Conservation (phyloP, 1,140 invertebrate species). For the Sycophila sp. region DNA sequence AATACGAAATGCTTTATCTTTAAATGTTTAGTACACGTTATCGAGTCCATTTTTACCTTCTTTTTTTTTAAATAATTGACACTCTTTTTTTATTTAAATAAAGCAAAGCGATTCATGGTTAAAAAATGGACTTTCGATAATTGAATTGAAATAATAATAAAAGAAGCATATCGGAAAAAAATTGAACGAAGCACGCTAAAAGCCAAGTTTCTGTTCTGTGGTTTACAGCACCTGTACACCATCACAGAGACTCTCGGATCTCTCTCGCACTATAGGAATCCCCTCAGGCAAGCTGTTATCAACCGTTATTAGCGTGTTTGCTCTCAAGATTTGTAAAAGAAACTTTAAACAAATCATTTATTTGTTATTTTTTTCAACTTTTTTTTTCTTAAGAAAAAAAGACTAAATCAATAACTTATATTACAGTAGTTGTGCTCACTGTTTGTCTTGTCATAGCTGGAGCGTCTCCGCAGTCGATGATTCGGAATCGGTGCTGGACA, state of each 20-base stretch:
- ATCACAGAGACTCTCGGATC: conserved; percentile 35
- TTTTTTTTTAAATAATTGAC: not conserved
- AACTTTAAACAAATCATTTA: not conserved
- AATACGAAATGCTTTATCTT: no score
- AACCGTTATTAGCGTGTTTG: conserved; percentile 63
- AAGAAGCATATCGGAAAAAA: not conserved
- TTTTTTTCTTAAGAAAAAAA: not conserved
- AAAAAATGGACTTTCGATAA: not conserved
- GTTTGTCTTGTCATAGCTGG: conserved; percentile 51
- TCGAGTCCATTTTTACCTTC: not conserved
- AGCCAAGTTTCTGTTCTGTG: conserved; percentile 61
- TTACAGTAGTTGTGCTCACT: conserved; percentile 51
- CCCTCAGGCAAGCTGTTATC: conserved; percentile 79
- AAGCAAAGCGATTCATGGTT: not conserved
- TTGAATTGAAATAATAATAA: not conserved
- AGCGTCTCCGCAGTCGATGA: not conserved
- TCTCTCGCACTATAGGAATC: conserved; percentile 77
- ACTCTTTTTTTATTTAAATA: no score
- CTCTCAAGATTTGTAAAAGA: not conserved
- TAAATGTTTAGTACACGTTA: no score
- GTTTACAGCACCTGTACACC: conserved; percentile 78
- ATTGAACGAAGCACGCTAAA: conserved; percentile 10
- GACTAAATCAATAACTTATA: not conserved
- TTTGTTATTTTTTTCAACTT: not conserved
- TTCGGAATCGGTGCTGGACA: no score